A percentile compares a stretch with the other conserved stretches of the same genome.
Evolutionary conservation across 1,140 invertebrate species (phyloP).

Genomic region (Grapholita molesta): DNA sequence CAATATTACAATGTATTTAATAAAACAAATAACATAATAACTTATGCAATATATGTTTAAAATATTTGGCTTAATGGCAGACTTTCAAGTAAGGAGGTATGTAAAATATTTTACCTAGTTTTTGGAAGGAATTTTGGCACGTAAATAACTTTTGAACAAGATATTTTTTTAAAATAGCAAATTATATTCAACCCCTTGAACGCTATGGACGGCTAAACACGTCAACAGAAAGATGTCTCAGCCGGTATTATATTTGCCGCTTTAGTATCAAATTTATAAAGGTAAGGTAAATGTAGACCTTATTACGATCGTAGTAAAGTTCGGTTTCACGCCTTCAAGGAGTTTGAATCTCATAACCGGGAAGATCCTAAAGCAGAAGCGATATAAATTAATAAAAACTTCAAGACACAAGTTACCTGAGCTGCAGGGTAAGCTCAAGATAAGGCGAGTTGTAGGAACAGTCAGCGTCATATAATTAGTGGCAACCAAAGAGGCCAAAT

Average conservation of each 20-base stretch:
- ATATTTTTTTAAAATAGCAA: background rate
- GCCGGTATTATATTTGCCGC: too few relatives aligned
- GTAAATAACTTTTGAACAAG: slow-evolving; percentile 21
- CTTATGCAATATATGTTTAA: background rate
- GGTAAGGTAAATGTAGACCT: too few relatives aligned
- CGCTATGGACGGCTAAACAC: too few relatives aligned
- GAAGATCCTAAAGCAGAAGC: too few relatives aligned
- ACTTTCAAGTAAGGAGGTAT: slow-evolving; percentile 21
- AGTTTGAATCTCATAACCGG: slow-evolving; percentile 12
- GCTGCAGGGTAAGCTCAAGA: too few relatives aligned
- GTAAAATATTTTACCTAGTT: slow-evolving; percentile 11
- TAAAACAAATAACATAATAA: background rate
- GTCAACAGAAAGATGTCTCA: too few relatives aligned
- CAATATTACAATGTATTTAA: background rate
- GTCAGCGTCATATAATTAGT: too few relatives aligned
- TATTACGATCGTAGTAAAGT: background rate
- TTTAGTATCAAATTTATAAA: too few relatives aligned
- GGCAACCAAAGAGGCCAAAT: too few relatives aligned
- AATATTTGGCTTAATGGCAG: slow-evolving; percentile 35
- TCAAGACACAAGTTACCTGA: too few relatives aligned
- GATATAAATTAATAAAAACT: too few relatives aligned
- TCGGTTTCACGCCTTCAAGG: background rate
- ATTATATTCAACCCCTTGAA: background rate
- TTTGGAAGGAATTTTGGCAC: slow-evolving; percentile 51
- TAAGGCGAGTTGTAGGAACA: too few relatives aligned